Conservation (phyloP, 2,113 vertebrate species). For the Nothobranchius furzeri region DNA sequence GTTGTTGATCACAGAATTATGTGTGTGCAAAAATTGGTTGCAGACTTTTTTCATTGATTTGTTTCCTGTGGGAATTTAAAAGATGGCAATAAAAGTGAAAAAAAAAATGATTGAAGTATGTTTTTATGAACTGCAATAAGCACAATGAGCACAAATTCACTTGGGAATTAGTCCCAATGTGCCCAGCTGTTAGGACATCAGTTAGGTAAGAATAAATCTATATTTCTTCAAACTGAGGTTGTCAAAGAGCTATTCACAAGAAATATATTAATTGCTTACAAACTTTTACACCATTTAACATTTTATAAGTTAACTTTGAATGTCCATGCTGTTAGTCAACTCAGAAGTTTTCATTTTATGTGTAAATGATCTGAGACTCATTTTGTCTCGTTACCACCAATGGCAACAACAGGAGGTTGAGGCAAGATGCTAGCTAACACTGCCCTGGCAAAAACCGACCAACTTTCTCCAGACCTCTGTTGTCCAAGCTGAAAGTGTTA, state of each 20-base stretch:
- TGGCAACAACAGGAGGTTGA: slow-evolving; percentile 26
- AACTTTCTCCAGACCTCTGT: slow-evolving; percentile 43
- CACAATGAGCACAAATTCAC: no score
- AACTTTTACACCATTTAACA: background rate
- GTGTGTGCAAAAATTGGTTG: no score
- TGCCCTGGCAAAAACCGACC: slow-evolving; percentile 38
- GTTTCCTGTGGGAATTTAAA: no score
- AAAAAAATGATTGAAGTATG: no score
- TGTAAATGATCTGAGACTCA: slow-evolving; percentile 23
- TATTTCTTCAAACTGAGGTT: no score
- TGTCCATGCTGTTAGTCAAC: slow-evolving; percentile 25
- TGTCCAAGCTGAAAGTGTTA: slow-evolving; percentile 53
- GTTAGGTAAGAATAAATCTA: background rate
- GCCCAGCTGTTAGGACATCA: background rate
- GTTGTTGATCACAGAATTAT: no score
- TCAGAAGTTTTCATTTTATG: slow-evolving; percentile 19
- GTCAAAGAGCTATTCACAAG: no score
- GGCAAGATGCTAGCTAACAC: slow-evolving; percentile 27
- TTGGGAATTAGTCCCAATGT: no score
- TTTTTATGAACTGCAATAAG: no score
- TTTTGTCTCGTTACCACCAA: slow-evolving; percentile 13
- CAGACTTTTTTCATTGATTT: no score
- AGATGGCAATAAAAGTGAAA: no score
- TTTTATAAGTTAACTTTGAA: slow-evolving; percentile 18
- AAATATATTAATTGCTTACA: no score